These are phyloP conservation scores for Lutraria rhynchaena DNA, from an alignment of 1,140 invertebrate genomes.

Conservation along the genomic window DNA sequence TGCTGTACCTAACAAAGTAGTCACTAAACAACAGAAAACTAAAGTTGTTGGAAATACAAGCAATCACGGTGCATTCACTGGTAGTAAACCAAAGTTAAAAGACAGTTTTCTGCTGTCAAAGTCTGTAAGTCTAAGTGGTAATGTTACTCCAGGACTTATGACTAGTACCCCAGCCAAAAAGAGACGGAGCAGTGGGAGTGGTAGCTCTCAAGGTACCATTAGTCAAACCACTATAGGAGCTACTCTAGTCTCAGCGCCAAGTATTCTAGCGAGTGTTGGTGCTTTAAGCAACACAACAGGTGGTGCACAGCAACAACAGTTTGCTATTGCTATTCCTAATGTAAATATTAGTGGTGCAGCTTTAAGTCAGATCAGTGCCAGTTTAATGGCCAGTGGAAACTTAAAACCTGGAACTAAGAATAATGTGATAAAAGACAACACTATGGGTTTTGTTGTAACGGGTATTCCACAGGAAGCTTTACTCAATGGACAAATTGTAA, in stretches of 20 bases:
- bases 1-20: conserved; percentile 55
- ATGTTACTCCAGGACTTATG: conserved; percentile 49
- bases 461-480: conserved; percentile 71
- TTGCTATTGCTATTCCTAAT: conserved; percentile 75
- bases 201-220: conserved; percentile 28
- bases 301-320: conserved; percentile 26
- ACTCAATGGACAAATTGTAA: conserved; percentile 75
- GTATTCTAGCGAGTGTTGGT: conserved; percentile 40
- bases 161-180: conserved; percentile 65
- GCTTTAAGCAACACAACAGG: conserved; percentile 24
- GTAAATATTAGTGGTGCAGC: conserved; percentile 71
- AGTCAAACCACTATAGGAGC: conserved; percentile 57
- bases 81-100: conserved; percentile 60
- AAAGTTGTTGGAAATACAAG: conserved; percentile 56
- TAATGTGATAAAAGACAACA: conserved; percentile 71
- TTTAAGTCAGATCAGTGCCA: conserved; percentile 71
- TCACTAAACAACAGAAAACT: conserved; percentile 70
- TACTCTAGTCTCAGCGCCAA: conserved; percentile 62
- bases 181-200: conserved; percentile 65
- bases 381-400: conserved; percentile 62
- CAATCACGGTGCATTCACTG: conserved; percentile 22
- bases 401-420: conserved; percentile 65
- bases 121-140: conserved; percentile 1
- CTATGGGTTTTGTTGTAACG: conserved; percentile 74
- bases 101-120: conserved; percentile 43